phyloP scores from a whole-genome alignment of 2,888 invertebrate species.

The Euclidia mi region DNA sequence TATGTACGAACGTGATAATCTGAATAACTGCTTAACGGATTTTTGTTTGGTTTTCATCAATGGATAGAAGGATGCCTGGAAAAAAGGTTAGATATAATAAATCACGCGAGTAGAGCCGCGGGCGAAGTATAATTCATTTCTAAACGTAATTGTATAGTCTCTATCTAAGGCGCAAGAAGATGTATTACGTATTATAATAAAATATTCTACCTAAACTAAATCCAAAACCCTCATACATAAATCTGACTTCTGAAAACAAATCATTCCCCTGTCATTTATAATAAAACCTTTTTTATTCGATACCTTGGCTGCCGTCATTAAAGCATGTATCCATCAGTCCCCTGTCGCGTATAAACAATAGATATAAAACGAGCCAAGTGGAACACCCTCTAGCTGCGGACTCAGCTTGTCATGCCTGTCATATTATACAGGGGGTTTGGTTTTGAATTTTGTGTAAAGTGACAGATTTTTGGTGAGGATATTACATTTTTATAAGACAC shows the following conservation, averaged over 20 bases:
- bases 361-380: constrained; percentile 87
- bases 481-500: no score
- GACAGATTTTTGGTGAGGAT: constrained; percentile 37
- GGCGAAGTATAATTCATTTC: no score
- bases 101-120: no score
- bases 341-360: constrained; percentile 83
- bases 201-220: no score
- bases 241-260: constrained; percentile 44
- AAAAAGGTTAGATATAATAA: no score
- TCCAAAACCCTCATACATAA: constrained; percentile 2
- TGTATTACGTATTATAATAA: no score
- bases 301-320: constrained; percentile 53
- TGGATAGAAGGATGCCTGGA: no score
- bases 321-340: constrained; percentile 76
- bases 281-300: constrained; percentile 57
- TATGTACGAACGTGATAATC: no score
- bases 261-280: constrained; percentile 45
- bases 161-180: no score
- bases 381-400: constrained; percentile 84
- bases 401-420: constrained; percentile 82
- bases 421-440: constrained; percentile 72
- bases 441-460: constrained; percentile 39
- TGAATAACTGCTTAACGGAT: no score
- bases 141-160: no score
- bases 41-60: no score